phyloP scores from a whole-genome alignment of 1,140 invertebrate genomes.

The Muscidifurax raptorellus region DNA sequence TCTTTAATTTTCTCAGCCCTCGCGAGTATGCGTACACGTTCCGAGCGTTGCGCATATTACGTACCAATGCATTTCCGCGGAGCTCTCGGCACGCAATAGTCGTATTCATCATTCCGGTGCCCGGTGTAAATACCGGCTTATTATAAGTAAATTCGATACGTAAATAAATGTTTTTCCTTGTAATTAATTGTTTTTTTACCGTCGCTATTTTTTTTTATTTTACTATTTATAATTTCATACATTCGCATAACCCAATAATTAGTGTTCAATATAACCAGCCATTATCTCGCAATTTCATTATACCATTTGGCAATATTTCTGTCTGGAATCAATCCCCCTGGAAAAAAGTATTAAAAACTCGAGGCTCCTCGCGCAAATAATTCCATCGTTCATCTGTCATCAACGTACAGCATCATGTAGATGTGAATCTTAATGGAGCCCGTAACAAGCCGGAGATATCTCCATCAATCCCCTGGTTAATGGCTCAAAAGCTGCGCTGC shows the following conservation, averaged over 20 bases:
- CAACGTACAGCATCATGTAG: background rate
- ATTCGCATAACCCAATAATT: too few relatives aligned
- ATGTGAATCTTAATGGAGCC: background rate
- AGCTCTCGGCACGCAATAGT: background rate
- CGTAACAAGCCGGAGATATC: background rate
- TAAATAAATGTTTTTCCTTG: background rate
- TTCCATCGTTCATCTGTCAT: background rate
- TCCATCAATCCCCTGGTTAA: background rate
- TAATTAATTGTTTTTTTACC: background rate
- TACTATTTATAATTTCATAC: too few relatives aligned
- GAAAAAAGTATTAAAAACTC: background rate
- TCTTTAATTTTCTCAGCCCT: background rate
- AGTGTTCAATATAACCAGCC: too few relatives aligned
- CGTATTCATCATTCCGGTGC: conserved; percentile 11
- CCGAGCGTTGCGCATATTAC: background rate
- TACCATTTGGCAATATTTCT: background rate
- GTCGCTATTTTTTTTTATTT: background rate
- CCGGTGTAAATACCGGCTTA: background rate
- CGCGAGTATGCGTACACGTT: background rate
- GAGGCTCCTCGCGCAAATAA: background rate
- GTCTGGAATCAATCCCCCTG: background rate
- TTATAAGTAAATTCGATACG: background rate
- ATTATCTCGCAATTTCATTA: too few relatives aligned
- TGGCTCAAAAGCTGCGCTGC: background rate
- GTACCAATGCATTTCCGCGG: background rate